Evolutionary conservation across 2,113 vertebrate species (phyloP).

Genomic region (Sarotherodon lohbergeri): DNA sequence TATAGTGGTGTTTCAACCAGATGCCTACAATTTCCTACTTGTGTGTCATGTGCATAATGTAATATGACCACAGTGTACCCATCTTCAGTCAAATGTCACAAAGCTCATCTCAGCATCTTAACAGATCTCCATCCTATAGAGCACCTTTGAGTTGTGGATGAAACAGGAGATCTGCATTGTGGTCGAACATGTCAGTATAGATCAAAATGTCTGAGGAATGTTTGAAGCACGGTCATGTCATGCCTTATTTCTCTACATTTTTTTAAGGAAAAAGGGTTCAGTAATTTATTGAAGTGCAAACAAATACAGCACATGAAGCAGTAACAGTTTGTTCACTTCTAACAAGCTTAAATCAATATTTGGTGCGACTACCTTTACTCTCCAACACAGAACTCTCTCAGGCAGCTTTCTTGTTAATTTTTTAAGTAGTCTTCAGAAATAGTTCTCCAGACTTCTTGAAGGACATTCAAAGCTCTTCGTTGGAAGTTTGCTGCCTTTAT

Average conservation of each 20-base stretch:
- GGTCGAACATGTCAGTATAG: neutral
- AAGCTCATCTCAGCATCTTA: neutral
- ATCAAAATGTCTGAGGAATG: neutral
- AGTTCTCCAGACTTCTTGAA: neutral
- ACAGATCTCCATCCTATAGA: neutral
- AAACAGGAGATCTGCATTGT: neutral
- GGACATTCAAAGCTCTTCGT: neutral
- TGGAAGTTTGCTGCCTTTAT: neutral
- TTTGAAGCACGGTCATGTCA: neutral
- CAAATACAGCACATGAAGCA: neutral
- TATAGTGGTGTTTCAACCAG: neutral
- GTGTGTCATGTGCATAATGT: neutral
- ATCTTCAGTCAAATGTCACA: neutral
- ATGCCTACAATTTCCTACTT: neutral
- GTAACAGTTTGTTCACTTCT: neutral
- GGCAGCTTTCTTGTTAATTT: neutral
- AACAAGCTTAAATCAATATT: neutral
- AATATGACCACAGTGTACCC: neutral
- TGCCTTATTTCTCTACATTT: neutral
- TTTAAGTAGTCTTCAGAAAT: neutral
- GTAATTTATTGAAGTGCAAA: neutral
- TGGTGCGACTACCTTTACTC: neutral
- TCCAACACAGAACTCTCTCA: rapidly evolving
- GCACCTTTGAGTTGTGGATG: neutral
- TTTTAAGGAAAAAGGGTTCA: neutral